Evolutionary conservation across 2,113 vertebrate species (phyloP), one percentile per base, ranked within the genome.

Genomic region (Muntiacus reevesi): DNA sequence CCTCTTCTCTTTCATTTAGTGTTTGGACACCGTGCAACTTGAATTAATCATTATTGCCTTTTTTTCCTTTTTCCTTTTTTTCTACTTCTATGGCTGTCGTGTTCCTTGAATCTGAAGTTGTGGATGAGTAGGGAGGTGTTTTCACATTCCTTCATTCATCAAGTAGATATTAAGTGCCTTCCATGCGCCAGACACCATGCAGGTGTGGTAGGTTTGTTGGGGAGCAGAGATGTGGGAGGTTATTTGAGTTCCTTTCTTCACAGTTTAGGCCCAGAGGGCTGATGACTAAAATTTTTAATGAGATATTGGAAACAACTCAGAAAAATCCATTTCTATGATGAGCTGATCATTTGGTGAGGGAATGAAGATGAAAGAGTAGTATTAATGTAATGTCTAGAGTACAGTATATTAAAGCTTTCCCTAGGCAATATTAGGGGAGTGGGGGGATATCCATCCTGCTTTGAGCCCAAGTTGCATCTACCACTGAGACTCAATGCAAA

Each of bases 241-340:
- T 89, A 78, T 93, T 95, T 97, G 89, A 92, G 28, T 64, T 89
- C 50, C 30, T 91, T 95, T 87, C 45, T 97, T 95, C 71, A 57
- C 40, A 67, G 12, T 92, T 93, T 87, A 93, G 93, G 87, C 92
- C 87, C 84, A 87, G 67, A 92, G 96, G 57, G 71, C 33, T 67
- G 92, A 98, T 95, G 79, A 97, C 52, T 96, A 95, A 92, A 96
- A 81, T 4, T 0, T 96, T 96, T 96, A 96, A 98, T 95, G 96
- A 97, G 96, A 95, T 96, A 96, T 50, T 97, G 96, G 87, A 96
- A 98, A 96, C 21, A 2, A 87, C 62, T 96, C 96, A 95, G 54
- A 43, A 21, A 40, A 91, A 57, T 78, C 27, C 54, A n/a, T 71
- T 92, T 97, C 87, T 90, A 4, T 92, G 87, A 94, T 87, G 45